phyloP scores from a whole-genome alignment of 2,888 invertebrate genomes.

The Parnassius orleans region DNA sequence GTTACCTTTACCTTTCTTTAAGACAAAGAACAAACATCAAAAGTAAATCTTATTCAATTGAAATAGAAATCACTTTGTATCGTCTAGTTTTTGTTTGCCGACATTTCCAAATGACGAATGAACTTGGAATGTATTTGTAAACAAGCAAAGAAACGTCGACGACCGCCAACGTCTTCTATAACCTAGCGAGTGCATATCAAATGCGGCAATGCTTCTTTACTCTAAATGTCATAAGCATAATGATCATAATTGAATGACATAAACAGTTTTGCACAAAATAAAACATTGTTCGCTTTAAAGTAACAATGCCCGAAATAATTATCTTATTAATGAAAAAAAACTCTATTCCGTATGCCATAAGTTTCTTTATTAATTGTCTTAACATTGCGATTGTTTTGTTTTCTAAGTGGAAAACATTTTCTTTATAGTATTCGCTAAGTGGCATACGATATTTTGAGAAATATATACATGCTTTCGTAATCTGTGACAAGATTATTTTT shows the following conservation, averaged over 20 bases:
- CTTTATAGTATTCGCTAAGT: not conserved
- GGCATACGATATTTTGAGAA: not conserved
- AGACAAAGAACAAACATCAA: not conserved
- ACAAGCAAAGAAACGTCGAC: constrained; percentile 38
- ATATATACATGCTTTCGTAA: not conserved
- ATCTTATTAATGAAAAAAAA: not conserved
- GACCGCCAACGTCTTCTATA: constrained; percentile 37
- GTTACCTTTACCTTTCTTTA: not conserved
- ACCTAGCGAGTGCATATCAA: constrained; percentile 24
- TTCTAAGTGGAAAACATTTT: not conserved
- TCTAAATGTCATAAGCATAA: constrained; percentile 27
- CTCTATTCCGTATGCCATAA: not conserved
- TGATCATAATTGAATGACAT: constrained; percentile 28
- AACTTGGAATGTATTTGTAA: constrained; percentile 42
- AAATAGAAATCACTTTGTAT: constrained; percentile 17
- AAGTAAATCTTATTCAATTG: constrained; percentile 3
- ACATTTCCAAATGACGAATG: constrained; percentile 40
- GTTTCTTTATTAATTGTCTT: not conserved
- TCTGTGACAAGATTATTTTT: no score
- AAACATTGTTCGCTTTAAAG: not conserved
- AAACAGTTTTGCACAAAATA: not conserved
- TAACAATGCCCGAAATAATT: constrained; percentile 2
- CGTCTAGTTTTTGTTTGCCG: constrained; percentile 12
- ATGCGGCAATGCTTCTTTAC: not conserved
- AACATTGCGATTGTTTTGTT: not conserved